A percentile compares a stretch with the other conserved stretches of the same genome.
Evolutionary conservation across 2,113 vertebrate species (phyloP).

Genomic region (Dunckerocampus dactyliophorus): DNA sequence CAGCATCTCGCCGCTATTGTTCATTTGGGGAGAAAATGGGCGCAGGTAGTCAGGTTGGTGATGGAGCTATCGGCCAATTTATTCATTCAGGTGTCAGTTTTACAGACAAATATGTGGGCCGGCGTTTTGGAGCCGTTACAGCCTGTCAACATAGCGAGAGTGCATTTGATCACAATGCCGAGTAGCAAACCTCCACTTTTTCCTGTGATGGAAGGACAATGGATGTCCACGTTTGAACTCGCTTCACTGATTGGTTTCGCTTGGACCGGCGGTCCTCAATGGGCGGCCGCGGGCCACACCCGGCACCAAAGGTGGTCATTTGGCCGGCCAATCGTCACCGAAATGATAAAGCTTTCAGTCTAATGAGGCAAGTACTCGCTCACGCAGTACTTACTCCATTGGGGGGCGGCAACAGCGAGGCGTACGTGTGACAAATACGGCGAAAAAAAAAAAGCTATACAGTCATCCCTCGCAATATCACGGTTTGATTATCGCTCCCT

Average conservation of each 20-base stretch:
- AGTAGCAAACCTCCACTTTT: conserved; percentile 67
- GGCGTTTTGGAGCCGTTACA: conserved; percentile 53
- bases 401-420: too few species aligned
- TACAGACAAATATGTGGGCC: conserved; percentile 58
- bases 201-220: conserved; percentile 73
- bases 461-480: too few species aligned
- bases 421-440: too few species aligned
- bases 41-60: conserved; percentile 54
- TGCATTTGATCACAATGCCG: conserved; percentile 71
- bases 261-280: conserved; percentile 14
- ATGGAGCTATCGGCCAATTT: conserved; percentile 68
- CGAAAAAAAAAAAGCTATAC: too few species aligned
- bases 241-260: conserved; percentile 74
- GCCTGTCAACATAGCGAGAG: conserved; percentile 62
- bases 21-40: conserved; percentile 51
- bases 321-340: too few species aligned
- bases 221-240: conserved; percentile 70
- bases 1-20: conserved; percentile 55
- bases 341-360: too few species aligned
- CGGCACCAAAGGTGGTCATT: too few species aligned
- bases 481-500: too few species aligned
- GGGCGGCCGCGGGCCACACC: too few species aligned
- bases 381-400: too few species aligned
- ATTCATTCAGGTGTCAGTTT: conserved; percentile 65
- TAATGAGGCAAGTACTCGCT: too few species aligned